phyloP scores from a whole-genome alignment of 2,113 vertebrate genomes.

The Hystrix brachyura region DNA sequence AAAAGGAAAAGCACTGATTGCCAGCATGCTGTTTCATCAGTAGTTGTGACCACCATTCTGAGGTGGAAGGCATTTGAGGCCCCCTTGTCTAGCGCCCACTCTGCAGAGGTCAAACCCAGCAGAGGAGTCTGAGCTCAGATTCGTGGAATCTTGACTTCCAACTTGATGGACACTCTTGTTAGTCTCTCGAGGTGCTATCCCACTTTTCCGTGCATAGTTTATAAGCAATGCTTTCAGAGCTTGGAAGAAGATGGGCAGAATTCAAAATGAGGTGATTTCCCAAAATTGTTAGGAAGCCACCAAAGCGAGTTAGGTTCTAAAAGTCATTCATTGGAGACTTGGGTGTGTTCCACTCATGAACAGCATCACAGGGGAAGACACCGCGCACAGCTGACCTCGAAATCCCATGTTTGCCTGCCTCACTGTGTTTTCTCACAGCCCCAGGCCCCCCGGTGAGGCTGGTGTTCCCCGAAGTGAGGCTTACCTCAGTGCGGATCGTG shows the following conservation, averaged over 20 bases:
- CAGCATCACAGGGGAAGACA: rapidly evolving
- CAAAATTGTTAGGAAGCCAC: not conserved
- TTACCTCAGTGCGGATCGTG: constrained; percentile 93
- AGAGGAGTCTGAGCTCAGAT: not conserved
- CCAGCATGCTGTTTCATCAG: rapidly evolving
- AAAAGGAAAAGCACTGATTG: not conserved
- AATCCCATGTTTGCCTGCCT: rapidly evolving
- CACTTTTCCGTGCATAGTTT: rapidly evolving
- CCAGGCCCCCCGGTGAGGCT: constrained; percentile 94
- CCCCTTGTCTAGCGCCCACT: not conserved
- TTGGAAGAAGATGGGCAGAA: not conserved
- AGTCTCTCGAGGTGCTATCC: not conserved
- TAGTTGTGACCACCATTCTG: not conserved
- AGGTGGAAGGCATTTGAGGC: not conserved
- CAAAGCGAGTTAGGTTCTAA: not conserved
- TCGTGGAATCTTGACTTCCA: rapidly evolving
- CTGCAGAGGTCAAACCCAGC: not conserved
- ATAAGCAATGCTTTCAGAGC: not conserved
- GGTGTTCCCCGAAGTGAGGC: constrained; percentile 96
- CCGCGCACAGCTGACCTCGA: rapidly evolving
- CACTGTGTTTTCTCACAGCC: constrained; percentile 84
- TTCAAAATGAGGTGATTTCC: not conserved
- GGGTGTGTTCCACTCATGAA: rapidly evolving
- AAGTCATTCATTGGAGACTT: not conserved
- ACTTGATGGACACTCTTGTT: not conserved